phyloP scores from a whole-genome alignment of 1,140 invertebrate species.

The Hylyphantes graminicola region DNA sequence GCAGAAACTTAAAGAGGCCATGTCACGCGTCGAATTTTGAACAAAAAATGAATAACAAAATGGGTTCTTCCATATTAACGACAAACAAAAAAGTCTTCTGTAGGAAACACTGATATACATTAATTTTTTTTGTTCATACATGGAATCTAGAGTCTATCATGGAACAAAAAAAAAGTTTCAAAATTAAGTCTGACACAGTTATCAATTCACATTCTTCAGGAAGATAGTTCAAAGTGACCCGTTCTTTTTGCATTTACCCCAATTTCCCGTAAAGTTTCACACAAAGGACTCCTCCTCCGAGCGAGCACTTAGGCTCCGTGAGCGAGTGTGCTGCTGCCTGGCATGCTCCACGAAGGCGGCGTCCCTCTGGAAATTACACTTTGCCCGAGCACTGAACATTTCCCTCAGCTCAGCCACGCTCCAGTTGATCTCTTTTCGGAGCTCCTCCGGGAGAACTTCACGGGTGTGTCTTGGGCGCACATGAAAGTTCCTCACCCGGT shows the following conservation, averaged over 20 bases:
- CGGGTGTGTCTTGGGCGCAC: constrained; percentile 25
- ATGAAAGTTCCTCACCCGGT: constrained; percentile 47
- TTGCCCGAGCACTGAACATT: constrained; percentile 64
- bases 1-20: constrained; percentile 23
- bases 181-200: constrained; percentile 27
- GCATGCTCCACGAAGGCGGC: constrained; percentile 20
- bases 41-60: constrained; percentile 4
- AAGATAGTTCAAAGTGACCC: no score
- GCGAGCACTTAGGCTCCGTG: constrained; percentile 46
- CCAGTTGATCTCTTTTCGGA: constrained; percentile 67
- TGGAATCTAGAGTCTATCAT: not conserved
- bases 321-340: constrained; percentile 37
- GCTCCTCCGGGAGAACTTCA: constrained; percentile 61
- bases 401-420: constrained; percentile 67
- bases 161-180: not conserved
- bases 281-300: constrained; percentile 59
- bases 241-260: not conserved
- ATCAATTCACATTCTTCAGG: constrained; percentile 25
- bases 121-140: not conserved
- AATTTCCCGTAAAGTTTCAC: constrained; percentile 16
- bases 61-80: not conserved
- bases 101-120: not conserved
- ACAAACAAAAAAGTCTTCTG: not conserved
- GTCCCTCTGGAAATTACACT: constrained; percentile 4
- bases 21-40: not conserved